A percentile compares a stretch with the other conserved stretches of the same genome.
Conservation (phyloP, 2,113 vertebrate genomes). For the Trogon surrucura region DNA sequence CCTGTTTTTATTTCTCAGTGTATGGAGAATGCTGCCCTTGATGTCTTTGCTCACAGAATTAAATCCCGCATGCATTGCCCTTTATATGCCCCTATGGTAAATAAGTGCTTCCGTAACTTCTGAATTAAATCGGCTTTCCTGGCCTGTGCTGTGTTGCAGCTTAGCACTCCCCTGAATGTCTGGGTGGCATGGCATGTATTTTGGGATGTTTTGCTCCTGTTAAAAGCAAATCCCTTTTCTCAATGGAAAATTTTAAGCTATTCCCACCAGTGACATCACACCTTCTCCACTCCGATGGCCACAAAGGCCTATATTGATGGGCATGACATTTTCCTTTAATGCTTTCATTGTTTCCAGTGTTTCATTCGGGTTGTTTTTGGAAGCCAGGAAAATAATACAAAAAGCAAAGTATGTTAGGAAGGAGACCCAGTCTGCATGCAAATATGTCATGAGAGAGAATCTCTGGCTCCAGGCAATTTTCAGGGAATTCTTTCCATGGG, state of each 20-base stretch:
- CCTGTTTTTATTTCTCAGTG: background rate
- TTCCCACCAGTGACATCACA: constrained; percentile 65
- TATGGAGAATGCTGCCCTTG: background rate
- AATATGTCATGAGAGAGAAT: background rate
- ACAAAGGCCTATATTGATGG: constrained; percentile 72
- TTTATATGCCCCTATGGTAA: background rate
- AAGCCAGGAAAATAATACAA: constrained; percentile 53
- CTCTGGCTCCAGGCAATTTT: background rate
- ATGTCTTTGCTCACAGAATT: constrained; percentile 37
- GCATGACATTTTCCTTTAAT: constrained; percentile 72
- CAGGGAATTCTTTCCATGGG: background rate
- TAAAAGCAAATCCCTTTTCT: constrained; percentile 66
- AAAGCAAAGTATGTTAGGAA: constrained; percentile 35
- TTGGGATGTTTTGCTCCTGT: constrained; percentile 41
- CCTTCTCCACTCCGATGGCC: constrained; percentile 42
- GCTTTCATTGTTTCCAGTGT: constrained; percentile 65
- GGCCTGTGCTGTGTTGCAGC: background rate
- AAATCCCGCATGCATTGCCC: background rate
- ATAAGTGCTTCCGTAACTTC: constrained; percentile 49
- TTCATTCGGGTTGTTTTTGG: constrained; percentile 55
- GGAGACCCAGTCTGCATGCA: background rate
- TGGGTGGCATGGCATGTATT: background rate
- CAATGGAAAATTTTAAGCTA: constrained; percentile 70
- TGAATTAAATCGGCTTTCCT: constrained; percentile 37
- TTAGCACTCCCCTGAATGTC: constrained; percentile 6